phyloP scores from a whole-genome alignment of 2,888 invertebrate species.

The Strigamia crassipes region DNA sequence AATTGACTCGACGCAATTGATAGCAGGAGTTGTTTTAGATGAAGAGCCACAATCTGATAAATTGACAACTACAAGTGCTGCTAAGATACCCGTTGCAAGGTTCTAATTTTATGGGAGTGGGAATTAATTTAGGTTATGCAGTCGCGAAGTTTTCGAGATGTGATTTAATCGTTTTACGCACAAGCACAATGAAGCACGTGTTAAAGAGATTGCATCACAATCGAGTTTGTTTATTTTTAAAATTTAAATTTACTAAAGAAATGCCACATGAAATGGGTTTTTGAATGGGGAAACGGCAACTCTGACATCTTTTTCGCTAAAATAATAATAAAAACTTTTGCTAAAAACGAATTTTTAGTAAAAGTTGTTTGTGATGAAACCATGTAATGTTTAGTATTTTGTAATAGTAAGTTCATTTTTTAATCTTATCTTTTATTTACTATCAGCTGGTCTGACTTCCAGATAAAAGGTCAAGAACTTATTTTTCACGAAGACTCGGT shows the following conservation, averaged over 20 bases:
- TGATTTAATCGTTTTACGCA: not conserved
- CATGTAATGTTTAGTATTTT: not conserved
- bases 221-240: not conserved
- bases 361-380: not conserved
- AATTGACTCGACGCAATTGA: not conserved
- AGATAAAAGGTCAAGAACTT: constrained; percentile 28
- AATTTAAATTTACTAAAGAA: not conserved
- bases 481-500: not conserved
- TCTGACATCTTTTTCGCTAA: too few species aligned
- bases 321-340: too few species aligned
- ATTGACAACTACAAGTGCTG: not conserved
- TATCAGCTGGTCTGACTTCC: constrained; percentile 40
- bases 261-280: too few species aligned
- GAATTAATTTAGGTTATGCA: not conserved
- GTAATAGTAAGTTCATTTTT: constrained; percentile 29
- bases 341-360: not conserved
- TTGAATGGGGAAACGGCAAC: too few species aligned
- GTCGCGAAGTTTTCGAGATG: not conserved
- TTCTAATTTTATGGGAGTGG: not conserved
- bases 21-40: not conserved
- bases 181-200: too few species aligned
- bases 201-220: not conserved
- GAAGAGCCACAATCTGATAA: not conserved
- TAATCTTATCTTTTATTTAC: constrained; percentile 37
- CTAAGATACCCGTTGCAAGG: not conserved